These are phyloP conservation scores for Allolobophora icterica DNA, from an alignment of 2,888 invertebrate genomes.

Conservation along the genomic window DNA sequence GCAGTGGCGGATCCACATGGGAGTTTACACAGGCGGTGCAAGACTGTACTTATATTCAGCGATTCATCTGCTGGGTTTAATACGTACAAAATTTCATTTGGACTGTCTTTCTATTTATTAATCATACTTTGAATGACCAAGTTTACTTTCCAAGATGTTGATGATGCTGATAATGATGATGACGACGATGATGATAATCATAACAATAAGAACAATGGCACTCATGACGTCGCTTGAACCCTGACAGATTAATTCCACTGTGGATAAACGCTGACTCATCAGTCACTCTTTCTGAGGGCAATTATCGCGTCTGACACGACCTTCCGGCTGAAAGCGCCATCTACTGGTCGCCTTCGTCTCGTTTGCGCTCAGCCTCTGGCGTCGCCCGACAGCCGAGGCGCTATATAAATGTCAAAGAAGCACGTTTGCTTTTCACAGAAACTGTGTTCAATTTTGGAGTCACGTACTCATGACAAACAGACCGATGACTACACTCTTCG, in stretches of 20 bases:
- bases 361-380: background rate
- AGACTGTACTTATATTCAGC: background rate
- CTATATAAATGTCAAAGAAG: background rate
- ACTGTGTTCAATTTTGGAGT: background rate
- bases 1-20: background rate
- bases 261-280: background rate
- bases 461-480: background rate
- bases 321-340: background rate
- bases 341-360: background rate
- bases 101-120: background rate
- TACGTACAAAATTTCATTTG: background rate
- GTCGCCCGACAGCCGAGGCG: background rate
- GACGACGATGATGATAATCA: conserved; percentile 33
- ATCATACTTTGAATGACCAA: background rate
- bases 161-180: conserved; percentile 32
- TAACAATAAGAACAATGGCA: background rate
- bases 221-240: background rate
- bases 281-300: background rate
- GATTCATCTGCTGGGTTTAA: background rate
- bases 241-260: background rate
- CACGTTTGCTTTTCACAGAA: background rate
- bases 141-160: conserved; percentile 2
- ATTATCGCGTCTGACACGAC: background rate
- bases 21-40: too few relatives aligned
- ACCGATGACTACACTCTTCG: background rate